phyloP scores from a whole-genome alignment of 2,888 invertebrate genomes.

The Lagria hirta region DNA sequence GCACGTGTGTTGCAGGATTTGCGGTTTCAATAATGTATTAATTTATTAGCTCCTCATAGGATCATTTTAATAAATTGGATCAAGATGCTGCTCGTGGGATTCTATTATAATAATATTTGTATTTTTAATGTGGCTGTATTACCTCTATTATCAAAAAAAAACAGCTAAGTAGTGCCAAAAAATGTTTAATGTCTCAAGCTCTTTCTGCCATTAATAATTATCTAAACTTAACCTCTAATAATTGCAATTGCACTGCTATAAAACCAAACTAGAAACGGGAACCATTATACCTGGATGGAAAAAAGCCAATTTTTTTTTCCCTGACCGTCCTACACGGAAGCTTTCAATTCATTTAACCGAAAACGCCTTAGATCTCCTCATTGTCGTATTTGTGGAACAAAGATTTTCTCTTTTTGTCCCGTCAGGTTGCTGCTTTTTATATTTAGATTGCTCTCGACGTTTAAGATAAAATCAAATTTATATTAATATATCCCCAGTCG shows the following conservation, averaged over 20 bases:
- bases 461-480: too few relatives aligned
- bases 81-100: slow-evolving; percentile 8
- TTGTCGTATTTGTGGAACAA: slow-evolving; percentile 4
- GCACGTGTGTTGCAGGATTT: slow-evolving; percentile 8
- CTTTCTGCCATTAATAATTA: too few relatives aligned
- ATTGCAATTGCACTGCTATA: too few relatives aligned
- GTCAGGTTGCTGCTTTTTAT: background rate
- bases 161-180: too few relatives aligned
- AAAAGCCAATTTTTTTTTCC: slow-evolving; percentile 6
- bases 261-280: too few relatives aligned
- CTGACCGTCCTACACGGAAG: slow-evolving; percentile 7
- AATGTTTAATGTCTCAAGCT: too few relatives aligned
- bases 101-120: slow-evolving; percentile 17
- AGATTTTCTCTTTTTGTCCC: slow-evolving; percentile 1
- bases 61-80: slow-evolving; percentile 14
- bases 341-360: slow-evolving; percentile 8
- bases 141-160: too few relatives aligned
- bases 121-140: too few relatives aligned
- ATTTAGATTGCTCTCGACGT: background rate
- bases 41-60: slow-evolving; percentile 3
- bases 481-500: slow-evolving; percentile 3
- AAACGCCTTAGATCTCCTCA: background rate
- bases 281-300: slow-evolving; percentile 16
- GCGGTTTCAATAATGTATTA: slow-evolving; percentile 15
- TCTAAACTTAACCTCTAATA: background rate